Evolutionary conservation across 2,888 invertebrate species (phyloP), one percentile per base, ranked within the genome.

Genomic region (Leptinotarsa tumamoca): DNA sequence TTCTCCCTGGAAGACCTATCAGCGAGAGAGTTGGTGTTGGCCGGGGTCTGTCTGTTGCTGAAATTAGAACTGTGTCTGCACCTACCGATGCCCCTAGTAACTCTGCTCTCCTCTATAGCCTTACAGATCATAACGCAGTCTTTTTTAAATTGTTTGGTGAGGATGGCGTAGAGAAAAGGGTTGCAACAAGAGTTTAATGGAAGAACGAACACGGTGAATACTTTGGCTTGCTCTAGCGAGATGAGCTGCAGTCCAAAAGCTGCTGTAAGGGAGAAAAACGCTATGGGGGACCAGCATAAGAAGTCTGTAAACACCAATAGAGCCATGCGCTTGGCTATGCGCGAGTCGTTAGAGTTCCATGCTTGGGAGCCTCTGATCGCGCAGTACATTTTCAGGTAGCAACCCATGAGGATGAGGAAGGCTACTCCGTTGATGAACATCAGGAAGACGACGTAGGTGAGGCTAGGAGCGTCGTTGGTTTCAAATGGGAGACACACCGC

Each of bases 121-220:
- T 98, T 97, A 89, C 98, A 98, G 75, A 98, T 95, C 87, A 96
- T 93, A 4, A 98, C 95, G 89, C 98, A 98, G 89, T 98, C 98
- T 89, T 97, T 97, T 89, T 98, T 98, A 89, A 98, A 98, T 88
- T 98, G 98, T 87, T 98, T 98, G 10, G 98, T 98, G 85, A 98
- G 93, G 82, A 98, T 98, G 70, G 98, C 98, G 88, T 99, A 99
- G 49, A 99, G 92, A 88, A 98, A 98, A 0, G 99, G 99, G 89
- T 99, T 99, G 89, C 98, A 98, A 89, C 98, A 98, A 17, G 97
- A 96, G 89, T 99, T 99, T 79, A 99, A 90, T 2, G 99, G 98
- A 83, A 98, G 90, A 73, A 99, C 95, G 87, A 99, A 98, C 58
- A 99, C 98, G 3, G 98, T 98, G 87, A 96, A 97, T 82, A 96